These are phyloP conservation scores for Pristionchus arcanus DNA, from an alignment of 2,888 invertebrate genomes.

Conservation along the genomic window DNA sequence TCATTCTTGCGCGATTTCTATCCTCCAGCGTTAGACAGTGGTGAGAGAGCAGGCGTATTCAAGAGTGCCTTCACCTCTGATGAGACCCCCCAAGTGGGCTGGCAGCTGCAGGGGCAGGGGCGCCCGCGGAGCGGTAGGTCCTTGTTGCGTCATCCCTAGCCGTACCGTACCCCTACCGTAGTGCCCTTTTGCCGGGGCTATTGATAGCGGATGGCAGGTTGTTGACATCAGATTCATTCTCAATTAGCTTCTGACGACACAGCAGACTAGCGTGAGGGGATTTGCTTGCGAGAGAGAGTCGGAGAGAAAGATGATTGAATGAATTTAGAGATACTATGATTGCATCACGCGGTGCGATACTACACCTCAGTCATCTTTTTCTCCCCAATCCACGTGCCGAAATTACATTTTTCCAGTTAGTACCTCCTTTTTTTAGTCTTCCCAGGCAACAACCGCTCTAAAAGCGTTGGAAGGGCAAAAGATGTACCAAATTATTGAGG, in stretches of 20 bases:
- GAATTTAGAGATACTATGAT: not conserved
- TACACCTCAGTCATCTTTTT: not conserved
- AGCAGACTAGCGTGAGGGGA: not conserved
- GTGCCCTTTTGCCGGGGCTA: not conserved
- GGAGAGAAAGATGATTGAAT: not conserved
- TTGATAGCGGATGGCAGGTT: not conserved
- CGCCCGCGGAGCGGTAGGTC: not conserved
- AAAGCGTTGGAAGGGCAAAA: no score
- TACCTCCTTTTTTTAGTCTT: no score
- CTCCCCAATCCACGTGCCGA: no score
- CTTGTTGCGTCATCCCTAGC: not conserved
- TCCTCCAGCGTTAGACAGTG: not conserved
- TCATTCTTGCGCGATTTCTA: conserved; percentile 31
- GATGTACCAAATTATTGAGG: no score
- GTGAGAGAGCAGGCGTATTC: not conserved
- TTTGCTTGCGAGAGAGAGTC: not conserved
- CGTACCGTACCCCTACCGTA: not conserved
- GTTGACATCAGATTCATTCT: conserved; percentile 28
- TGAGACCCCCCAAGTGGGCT: not conserved
- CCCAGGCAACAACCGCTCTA: no score
- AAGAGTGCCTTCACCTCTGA: not conserved
- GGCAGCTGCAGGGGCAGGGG: not conserved
- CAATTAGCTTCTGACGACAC: conserved; percentile 6
- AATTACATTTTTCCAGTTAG: no score
- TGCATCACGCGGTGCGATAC: not conserved